These are phyloP conservation scores for Pseudotriccus pelzelni DNA, from an alignment of 2,797 vertebrate species.

Conservation along the genomic window DNA sequence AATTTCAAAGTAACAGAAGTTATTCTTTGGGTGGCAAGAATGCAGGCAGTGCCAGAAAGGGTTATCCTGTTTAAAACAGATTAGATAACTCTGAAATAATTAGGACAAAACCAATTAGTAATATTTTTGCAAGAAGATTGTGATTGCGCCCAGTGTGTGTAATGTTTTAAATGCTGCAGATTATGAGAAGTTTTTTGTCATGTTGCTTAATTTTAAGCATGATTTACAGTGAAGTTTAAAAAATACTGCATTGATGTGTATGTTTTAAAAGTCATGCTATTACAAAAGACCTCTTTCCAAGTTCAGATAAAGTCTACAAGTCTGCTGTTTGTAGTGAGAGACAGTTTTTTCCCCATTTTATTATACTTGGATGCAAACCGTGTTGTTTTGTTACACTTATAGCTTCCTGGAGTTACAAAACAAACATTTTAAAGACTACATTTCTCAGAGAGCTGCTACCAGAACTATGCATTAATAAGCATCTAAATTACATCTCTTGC, in stretches of 20 bases:
- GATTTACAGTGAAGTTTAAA: not conserved
- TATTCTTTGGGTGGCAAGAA: not conserved
- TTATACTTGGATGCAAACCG: not conserved
- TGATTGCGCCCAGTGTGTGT: not conserved
- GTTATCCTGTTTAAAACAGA: not conserved
- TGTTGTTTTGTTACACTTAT: constrained; percentile 42
- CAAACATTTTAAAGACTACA: constrained; percentile 63
- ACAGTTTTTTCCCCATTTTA: not conserved
- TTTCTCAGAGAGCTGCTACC: constrained; percentile 62
- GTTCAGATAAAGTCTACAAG: not conserved
- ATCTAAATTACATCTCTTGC: constrained; percentile 75
- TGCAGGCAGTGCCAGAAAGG: not conserved
- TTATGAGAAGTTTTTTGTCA: not conserved
- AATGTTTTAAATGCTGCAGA: not conserved
- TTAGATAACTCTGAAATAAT: not conserved
- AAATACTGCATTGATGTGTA: accelerated
- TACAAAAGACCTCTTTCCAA: not conserved
- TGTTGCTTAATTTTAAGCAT: not conserved
- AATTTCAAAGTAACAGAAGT: not conserved
- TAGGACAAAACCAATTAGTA: not conserved
- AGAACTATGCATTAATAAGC: constrained; percentile 70
- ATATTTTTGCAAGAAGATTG: not conserved
- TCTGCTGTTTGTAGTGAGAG: not conserved
- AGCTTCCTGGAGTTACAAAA: constrained; percentile 58
- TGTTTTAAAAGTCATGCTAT: not conserved